Base-by-base conservation (phyloP, 92 coral and sea anemone genomes). In the Zoanthus sociatus region DNA sequence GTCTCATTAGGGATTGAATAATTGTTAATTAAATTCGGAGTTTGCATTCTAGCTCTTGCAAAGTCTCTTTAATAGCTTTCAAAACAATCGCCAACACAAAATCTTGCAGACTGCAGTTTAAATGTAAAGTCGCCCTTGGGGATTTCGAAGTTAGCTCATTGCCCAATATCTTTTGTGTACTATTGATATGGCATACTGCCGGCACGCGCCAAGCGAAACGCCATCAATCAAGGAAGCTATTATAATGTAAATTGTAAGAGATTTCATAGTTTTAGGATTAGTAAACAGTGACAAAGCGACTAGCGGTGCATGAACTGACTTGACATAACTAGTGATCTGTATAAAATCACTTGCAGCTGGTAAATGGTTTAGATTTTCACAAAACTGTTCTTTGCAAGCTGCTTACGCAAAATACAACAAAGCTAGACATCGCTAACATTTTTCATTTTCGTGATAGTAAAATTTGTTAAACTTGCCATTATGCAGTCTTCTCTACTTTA, bases 141-240 rank as follows among this genome's bases (percentile, higher is more conserved):
- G 75, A n/a, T 68, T 44, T 64, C 26, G 26, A 21, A 66, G 42
- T 81, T 81, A 51, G 20, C 45, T 9, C 85, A 46, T 81, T 81
- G 60, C 85, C 9, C 75, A 81, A 81, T 47, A 54, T 48, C 60
- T 42, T 60, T 81, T 81, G 75, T 81, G 9, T 14, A 12, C 3
- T 9, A 10, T 47, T 45, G 75, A 47, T 46, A 20, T 72, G 92
- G 84, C 92, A 92, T 83, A 87, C 68, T 87, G 88, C 84, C 76
- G 98, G 96, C 98, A 94, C 98, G 98, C 98, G 98, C 90, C 68
- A 76, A 53, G 81, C 75, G 73, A 76, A 90, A 79, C 89, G 89
- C 92, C 79, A 83, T 94, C 95, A 93, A 84, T 94, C 94, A 93
- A 73, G 55, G 69, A 76, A 71, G 15, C 83, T 79, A 77, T 94